Percentiles rank a stretch among this genome's conserved stretches.
phyloP scores from a whole-genome alignment of 2,797 vertebrate genomes.

The Sphenopsis melanotis region DNA sequence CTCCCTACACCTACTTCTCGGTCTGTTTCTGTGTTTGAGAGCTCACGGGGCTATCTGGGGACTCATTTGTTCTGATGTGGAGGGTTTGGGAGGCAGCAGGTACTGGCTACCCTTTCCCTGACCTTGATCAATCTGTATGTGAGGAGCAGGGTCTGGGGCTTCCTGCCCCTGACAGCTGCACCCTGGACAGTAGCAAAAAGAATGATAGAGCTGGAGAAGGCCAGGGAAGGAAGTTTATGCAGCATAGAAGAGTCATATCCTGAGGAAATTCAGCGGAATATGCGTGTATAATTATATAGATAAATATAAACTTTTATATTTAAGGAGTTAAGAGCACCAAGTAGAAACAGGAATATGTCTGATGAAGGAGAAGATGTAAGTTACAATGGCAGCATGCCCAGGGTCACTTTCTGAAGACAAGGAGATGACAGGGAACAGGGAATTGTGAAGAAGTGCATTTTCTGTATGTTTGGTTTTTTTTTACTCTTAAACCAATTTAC shows the following conservation, averaged over 20 bases:
- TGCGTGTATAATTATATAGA: constrained; percentile 28
- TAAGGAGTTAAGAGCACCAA: constrained; percentile 4
- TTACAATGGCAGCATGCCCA: constrained; percentile 1
- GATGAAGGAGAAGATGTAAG: neutral
- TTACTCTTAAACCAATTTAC: neutral
- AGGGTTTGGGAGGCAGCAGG: neutral
- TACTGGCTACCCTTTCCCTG: constrained; percentile 1
- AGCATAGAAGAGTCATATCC: constrained; percentile 32
- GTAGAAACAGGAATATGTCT: neutral
- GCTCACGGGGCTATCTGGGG: neutral
- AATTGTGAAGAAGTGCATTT: neutral
- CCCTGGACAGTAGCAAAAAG: constrained; percentile 31
- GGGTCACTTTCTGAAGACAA: neutral
- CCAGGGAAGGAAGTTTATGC: constrained; percentile 57
- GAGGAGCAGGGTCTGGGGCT: constrained; percentile 1
- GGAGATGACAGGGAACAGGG: neutral
- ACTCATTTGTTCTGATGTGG: neutral
- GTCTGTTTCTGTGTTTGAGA: neutral
- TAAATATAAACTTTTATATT: constrained; percentile 55
- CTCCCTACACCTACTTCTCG: neutral
- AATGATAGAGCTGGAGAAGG: constrained; percentile 26
- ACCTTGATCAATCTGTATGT: neutral
- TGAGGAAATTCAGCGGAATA: constrained; percentile 36
- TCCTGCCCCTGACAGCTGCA: constrained; percentile 46
- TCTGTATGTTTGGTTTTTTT: neutral